Percentiles rank a stretch among this genome's conserved stretches.
phyloP scores from a whole-genome alignment of 2,113 vertebrate genomes.

The Enhydra lutris region DNA sequence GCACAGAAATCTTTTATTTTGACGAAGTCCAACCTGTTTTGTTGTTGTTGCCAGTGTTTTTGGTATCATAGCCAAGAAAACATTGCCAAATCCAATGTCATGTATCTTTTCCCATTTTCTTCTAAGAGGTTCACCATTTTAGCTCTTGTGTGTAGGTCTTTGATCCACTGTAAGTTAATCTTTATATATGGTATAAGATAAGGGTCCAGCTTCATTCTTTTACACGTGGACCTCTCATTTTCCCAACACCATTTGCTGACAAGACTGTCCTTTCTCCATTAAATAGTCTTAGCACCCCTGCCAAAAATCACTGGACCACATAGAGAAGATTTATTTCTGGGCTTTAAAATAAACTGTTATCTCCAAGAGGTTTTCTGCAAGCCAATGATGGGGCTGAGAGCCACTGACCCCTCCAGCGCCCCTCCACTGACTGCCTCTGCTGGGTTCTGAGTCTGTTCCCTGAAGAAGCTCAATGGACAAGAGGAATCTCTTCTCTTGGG shows the following conservation, averaged over 20 bases:
- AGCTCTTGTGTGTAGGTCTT: background rate
- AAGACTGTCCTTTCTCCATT: background rate
- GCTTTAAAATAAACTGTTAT: background rate
- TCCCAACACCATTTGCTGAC: background rate
- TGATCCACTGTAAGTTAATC: background rate
- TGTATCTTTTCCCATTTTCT: background rate
- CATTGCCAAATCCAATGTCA: background rate
- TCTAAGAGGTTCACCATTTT: background rate
- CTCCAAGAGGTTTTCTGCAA: background rate
- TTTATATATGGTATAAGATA: background rate
- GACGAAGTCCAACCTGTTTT: background rate
- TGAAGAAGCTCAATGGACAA: background rate
- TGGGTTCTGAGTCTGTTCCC: background rate
- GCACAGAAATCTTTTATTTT: background rate
- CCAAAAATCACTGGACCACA: background rate
- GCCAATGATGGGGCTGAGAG: background rate
- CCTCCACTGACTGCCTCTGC: accelerated
- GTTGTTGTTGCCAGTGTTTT: background rate
- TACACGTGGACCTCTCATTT: background rate
- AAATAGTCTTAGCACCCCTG: background rate
- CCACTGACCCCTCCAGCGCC: accelerated
- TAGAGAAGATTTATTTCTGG: background rate
- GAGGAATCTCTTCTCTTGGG: background rate
- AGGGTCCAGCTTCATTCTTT: background rate
- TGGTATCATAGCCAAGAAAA: background rate